These are phyloP conservation scores for Sitobion miscanthi DNA, from an alignment of 1,140 invertebrate species.

Conservation along the genomic window DNA sequence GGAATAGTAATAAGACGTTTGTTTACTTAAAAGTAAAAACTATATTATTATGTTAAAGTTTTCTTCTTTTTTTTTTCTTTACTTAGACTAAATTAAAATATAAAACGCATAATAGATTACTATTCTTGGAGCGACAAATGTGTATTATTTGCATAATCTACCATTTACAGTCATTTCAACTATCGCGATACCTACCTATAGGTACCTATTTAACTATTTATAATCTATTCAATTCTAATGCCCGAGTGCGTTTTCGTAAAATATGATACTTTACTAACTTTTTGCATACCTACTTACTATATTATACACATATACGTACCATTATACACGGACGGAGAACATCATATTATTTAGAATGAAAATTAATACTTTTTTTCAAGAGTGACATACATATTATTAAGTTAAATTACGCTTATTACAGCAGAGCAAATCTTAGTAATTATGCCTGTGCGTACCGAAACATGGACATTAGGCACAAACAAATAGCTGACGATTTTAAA, in stretches of 20 bases:
- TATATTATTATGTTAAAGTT: not conserved
- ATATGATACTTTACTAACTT: not conserved
- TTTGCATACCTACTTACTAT: not conserved
- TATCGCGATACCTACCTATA: not conserved
- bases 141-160: slow-evolving; percentile 23
- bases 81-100: not conserved
- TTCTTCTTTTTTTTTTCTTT: not conserved
- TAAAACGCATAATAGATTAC: not conserved
- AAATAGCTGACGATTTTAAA: not conserved
- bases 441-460: not conserved
- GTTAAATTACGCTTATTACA: not conserved
- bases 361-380: not conserved
- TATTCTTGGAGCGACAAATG: not conserved
- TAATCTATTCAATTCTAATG: not conserved
- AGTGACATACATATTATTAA: not conserved
- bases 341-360: not conserved
- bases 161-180: not conserved
- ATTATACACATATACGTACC: too few relatives aligned
- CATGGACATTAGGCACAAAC: not conserved
- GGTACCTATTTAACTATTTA: not conserved
- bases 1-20: not conserved
- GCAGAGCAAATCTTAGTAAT: not conserved
- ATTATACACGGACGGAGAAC: not conserved
- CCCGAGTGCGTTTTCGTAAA: not conserved
- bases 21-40: not conserved